Evolutionary conservation across 2,113 vertebrate genomes (phyloP).

Genomic region (Hyperopisus bebe): DNA sequence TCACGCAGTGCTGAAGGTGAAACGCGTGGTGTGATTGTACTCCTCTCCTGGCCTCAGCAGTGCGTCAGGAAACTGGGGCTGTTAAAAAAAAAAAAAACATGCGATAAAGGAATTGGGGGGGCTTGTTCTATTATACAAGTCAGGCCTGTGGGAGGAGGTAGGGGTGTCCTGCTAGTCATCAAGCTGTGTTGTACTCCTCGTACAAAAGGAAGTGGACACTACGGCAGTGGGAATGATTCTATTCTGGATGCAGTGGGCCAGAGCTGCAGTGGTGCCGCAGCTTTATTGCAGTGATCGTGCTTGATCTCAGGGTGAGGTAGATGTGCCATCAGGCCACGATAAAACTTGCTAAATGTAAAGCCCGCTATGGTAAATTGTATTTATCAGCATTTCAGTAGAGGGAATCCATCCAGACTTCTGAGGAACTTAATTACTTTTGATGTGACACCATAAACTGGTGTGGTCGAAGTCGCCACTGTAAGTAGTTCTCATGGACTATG

Average conservation of each 20-base stretch:
- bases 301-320: background rate
- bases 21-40: slow-evolving; percentile 72
- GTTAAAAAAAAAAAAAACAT: slow-evolving; percentile 9
- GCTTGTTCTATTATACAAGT: background rate
- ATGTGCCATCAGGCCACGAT: background rate
- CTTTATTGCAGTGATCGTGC: background rate
- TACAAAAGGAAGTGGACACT: background rate
- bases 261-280: background rate
- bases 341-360: too few relatives aligned
- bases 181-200: background rate
- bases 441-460: background rate
- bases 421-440: background rate
- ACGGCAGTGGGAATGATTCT: background rate
- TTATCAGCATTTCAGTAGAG: background rate
- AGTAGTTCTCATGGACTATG: background rate
- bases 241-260: background rate
- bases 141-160: background rate
- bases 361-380: background rate
- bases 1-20: slow-evolving; percentile 63
- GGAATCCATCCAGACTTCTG: background rate
- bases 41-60: slow-evolving; percentile 72
- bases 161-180: background rate
- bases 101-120: background rate
- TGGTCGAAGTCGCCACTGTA: background rate
- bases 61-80: slow-evolving; percentile 74